These are phyloP conservation scores for Tinea semifulvella DNA, from an alignment of 2,888 invertebrate species.

Conservation along the genomic window DNA sequence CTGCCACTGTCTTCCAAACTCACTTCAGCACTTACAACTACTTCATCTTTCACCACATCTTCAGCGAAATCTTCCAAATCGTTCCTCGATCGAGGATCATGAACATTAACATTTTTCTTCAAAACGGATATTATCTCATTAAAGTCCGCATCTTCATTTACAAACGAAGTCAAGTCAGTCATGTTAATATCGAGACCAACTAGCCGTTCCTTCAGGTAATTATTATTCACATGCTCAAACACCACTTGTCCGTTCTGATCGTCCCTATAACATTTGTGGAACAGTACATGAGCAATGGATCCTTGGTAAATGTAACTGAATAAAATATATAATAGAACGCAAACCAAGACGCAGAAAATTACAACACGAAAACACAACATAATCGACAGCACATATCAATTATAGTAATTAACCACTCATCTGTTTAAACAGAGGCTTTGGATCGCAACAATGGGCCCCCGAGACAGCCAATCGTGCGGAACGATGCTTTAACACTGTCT, in stretches of 20 bases:
- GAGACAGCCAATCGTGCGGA: slow-evolving; percentile 6
- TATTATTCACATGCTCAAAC: slow-evolving; percentile 1
- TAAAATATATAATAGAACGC: slow-evolving; percentile 1
- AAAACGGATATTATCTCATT: background rate
- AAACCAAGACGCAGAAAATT: slow-evolving; percentile 3
- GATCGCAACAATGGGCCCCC: background rate
- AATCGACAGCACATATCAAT: background rate
- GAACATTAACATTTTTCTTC: slow-evolving; percentile 1
- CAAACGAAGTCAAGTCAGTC: slow-evolving; percentile 3
- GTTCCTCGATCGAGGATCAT: slow-evolving; percentile 6
- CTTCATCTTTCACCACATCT: background rate
- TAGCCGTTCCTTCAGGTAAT: background rate
- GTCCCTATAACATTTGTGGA: slow-evolving; percentile 3
- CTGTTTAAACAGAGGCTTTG: background rate
- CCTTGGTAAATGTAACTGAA: slow-evolving; percentile 6
- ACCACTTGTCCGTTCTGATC: slow-evolving; percentile 4
- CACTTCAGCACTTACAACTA: background rate
- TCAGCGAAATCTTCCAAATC: background rate
- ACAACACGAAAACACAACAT: slow-evolving; percentile 10
- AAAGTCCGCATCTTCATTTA: slow-evolving; percentile 2
- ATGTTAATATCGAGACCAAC: slow-evolving; percentile 3
- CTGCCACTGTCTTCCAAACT: background rate
- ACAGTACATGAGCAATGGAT: background rate
- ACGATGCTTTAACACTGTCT: slow-evolving; percentile 2
- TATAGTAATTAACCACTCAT: background rate